Evolutionary conservation across 2,113 vertebrate species (phyloP).

Genomic region (Channa maculata): DNA sequence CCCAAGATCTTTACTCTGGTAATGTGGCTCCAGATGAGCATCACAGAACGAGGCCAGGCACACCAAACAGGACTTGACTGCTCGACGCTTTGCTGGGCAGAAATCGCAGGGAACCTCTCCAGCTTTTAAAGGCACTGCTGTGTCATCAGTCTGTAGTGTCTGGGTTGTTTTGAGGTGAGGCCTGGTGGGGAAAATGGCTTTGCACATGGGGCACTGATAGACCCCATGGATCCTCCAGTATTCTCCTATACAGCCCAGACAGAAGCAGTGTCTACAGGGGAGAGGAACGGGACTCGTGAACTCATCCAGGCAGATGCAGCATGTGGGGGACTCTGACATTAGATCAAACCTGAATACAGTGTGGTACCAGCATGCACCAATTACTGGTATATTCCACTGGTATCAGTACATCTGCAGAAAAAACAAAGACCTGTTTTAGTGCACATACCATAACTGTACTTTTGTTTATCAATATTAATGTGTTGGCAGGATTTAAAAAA

Average conservation of each 20-base stretch:
- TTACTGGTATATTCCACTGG: background rate
- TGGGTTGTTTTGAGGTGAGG: constrained; percentile 35
- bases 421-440: background rate
- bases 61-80: constrained; percentile 79
- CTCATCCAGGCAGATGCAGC: constrained; percentile 81
- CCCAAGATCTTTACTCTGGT: constrained; percentile 76
- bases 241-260: constrained; percentile 77
- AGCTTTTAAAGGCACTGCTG: constrained; percentile 20
- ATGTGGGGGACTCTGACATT: constrained; percentile 50
- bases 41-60: constrained; percentile 83
- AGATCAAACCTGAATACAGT: background rate
- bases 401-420: background rate
- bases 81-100: constrained; percentile 62
- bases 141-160: background rate
- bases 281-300: constrained; percentile 66
- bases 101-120: constrained; percentile 82
- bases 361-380: background rate
- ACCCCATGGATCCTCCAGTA: constrained; percentile 72
- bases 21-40: constrained; percentile 77
- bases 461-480: no score
- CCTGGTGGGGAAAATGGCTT: constrained; percentile 46
- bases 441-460: background rate
- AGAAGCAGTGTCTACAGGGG: constrained; percentile 82
- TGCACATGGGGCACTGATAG: constrained; percentile 81
- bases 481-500: no score